Conservation (phyloP, 2,113 vertebrate species). For the Piprites chloris region DNA sequence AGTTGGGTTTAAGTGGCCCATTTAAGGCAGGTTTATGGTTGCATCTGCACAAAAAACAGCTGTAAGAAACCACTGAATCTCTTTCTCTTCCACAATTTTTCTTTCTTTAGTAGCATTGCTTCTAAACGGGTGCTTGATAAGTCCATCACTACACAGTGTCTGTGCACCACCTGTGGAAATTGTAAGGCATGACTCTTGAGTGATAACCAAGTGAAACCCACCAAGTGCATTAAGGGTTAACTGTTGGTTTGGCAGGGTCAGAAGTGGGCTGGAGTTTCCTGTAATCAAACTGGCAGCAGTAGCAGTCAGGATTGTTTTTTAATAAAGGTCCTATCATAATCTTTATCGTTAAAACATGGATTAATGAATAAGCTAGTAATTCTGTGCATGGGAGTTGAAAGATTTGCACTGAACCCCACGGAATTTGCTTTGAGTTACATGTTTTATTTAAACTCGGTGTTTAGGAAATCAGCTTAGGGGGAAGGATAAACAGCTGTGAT, state of each 20-base stretch:
- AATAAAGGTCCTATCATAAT: neutral
- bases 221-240: neutral
- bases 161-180: neutral
- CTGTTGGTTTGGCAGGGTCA: neutral
- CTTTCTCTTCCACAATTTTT: neutral
- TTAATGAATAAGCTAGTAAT: neutral
- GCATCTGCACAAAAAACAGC: neutral
- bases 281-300: neutral
- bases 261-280: neutral
- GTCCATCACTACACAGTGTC: no score
- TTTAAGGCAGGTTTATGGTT: neutral
- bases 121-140: neutral
- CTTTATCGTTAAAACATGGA: neutral
- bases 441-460: neutral
- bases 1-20: neutral
- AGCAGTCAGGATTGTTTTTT: neutral
- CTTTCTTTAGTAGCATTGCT: neutral
- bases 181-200: accelerated
- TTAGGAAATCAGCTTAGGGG: neutral
- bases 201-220: neutral
- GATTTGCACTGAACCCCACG: neutral
- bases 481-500: neutral
- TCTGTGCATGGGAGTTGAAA: neutral
- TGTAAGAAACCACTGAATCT: neutral
- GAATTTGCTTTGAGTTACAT: neutral